These are phyloP conservation scores for Trichoplusia ni DNA, from an alignment of 1,140 invertebrate genomes.

Conservation along the genomic window DNA sequence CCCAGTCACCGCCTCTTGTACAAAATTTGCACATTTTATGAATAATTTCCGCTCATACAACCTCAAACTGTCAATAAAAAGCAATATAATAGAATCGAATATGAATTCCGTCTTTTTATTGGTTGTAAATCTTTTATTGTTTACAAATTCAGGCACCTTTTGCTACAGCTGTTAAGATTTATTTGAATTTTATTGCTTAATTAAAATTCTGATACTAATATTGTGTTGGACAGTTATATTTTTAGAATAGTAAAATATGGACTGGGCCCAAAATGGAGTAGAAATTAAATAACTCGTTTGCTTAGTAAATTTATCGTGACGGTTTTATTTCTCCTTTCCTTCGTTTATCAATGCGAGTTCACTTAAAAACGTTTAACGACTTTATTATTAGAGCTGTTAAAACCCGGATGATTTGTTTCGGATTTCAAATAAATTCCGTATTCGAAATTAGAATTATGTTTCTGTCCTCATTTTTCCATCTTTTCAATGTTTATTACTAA, in stretches of 20 bases:
- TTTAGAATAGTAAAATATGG: slow-evolving; percentile 20
- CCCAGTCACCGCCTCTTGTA: not conserved
- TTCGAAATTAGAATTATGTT: not conserved
- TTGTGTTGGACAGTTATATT: slow-evolving; percentile 9
- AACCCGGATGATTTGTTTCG: slow-evolving; percentile 8
- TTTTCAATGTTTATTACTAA: not conserved
- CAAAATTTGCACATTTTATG: not conserved
- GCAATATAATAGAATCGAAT: not conserved
- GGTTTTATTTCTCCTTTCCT: slow-evolving; percentile 14
- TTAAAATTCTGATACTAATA: slow-evolving; percentile 12
- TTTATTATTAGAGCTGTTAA: slow-evolving; percentile 4
- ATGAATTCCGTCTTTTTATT: slow-evolving; percentile 14
- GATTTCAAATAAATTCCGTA: not conserved
- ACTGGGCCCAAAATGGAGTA: not conserved
- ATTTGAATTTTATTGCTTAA: slow-evolving; percentile 16
- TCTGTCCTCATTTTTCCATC: not conserved
- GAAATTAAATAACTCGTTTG: slow-evolving; percentile 19
- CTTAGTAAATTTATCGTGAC: slow-evolving; percentile 21
- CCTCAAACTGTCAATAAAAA: slow-evolving; percentile 8
- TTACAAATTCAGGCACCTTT: slow-evolving; percentile 14
- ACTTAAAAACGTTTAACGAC: slow-evolving; percentile 10
- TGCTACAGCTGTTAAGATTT: not conserved
- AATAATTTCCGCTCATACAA: slow-evolving; percentile 3
- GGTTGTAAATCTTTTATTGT: slow-evolving; percentile 8
- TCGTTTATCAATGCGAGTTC: slow-evolving; percentile 3